These are phyloP conservation scores for Lucifuga dentata DNA, from an alignment of 2,113 vertebrate species.

Conservation along the genomic window DNA sequence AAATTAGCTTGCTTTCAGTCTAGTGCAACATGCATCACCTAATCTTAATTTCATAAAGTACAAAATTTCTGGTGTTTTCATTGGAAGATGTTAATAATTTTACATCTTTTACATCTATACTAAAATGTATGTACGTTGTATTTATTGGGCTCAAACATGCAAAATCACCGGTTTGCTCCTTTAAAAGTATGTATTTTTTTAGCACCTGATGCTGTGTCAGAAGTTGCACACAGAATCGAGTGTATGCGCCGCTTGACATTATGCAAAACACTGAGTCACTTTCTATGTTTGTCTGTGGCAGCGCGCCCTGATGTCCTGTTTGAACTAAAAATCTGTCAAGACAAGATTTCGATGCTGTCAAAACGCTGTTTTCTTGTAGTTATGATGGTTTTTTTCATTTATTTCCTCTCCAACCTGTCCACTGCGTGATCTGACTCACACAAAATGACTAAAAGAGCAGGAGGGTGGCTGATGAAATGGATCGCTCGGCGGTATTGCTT, in stretches of 20 bases:
- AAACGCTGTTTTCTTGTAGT: background rate
- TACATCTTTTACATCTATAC: too few species aligned
- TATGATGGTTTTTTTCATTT: too few species aligned
- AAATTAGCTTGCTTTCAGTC: too few species aligned
- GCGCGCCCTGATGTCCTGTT: constrained; percentile 2
- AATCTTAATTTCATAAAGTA: too few species aligned
- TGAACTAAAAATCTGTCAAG: constrained; percentile 7
- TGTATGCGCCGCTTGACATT: background rate
- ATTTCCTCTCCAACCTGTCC: too few species aligned
- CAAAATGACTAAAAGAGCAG: constrained; percentile 1
- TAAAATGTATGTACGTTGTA: too few species aligned
- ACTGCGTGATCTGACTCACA: background rate
- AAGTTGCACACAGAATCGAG: background rate
- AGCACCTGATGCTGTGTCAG: background rate
- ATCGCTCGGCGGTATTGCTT: constrained; percentile 8
- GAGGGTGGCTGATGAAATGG: constrained; percentile 24
- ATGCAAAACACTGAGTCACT: background rate
- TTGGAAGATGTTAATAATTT: too few species aligned
- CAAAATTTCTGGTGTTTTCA: too few species aligned
- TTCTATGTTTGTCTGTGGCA: constrained; percentile 5
- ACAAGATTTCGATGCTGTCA: background rate
- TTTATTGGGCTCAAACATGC: too few species aligned
- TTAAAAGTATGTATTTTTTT: too few species aligned
- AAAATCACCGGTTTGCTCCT: too few species aligned
- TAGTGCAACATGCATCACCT: too few species aligned